Conservation (phyloP, 2,888 invertebrate species). For the Latrodectus hesperus region DNA sequence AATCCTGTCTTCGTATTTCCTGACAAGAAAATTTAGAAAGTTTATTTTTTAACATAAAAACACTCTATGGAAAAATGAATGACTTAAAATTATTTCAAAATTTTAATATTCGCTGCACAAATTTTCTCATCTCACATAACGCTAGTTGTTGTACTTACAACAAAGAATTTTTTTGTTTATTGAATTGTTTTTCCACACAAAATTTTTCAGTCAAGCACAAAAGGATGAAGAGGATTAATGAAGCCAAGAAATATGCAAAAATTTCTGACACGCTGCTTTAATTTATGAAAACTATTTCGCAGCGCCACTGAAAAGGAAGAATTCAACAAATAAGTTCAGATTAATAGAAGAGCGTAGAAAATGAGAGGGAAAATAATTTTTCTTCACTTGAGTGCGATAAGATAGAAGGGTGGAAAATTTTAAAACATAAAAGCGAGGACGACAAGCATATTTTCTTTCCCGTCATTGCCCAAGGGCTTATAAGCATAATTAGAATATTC, state of each 20-base stretch:
- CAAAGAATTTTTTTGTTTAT: too few species aligned
- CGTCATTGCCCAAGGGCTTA: slow-evolving; percentile 22
- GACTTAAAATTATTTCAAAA: too few species aligned
- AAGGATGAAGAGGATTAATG: slow-evolving; percentile 34
- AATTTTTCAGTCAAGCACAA: neutral
- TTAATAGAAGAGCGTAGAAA: slow-evolving; percentile 8
- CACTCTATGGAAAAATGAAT: too few species aligned
- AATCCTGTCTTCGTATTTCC: too few species aligned
- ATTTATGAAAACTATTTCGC: slow-evolving; percentile 24
- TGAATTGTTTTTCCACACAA: too few species aligned
- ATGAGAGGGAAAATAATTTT: neutral
- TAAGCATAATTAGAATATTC: slow-evolving; percentile 45
- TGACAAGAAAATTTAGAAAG: too few species aligned
- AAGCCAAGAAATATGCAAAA: slow-evolving; percentile 33
- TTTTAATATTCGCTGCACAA: too few species aligned
- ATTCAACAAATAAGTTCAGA: neutral
- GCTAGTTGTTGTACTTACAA: too few species aligned
- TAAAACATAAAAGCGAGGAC: slow-evolving; percentile 3
- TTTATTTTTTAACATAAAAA: too few species aligned
- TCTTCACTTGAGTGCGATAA: neutral
- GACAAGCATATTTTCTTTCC: slow-evolving; percentile 18
- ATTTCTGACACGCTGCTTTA: slow-evolving; percentile 19
- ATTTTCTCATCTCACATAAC: too few species aligned
- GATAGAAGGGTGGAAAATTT: neutral
- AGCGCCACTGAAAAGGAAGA: slow-evolving; percentile 19